Evolutionary conservation across 2,888 invertebrate genomes (phyloP).

Genomic region (Trypoxylon attenuatum): DNA sequence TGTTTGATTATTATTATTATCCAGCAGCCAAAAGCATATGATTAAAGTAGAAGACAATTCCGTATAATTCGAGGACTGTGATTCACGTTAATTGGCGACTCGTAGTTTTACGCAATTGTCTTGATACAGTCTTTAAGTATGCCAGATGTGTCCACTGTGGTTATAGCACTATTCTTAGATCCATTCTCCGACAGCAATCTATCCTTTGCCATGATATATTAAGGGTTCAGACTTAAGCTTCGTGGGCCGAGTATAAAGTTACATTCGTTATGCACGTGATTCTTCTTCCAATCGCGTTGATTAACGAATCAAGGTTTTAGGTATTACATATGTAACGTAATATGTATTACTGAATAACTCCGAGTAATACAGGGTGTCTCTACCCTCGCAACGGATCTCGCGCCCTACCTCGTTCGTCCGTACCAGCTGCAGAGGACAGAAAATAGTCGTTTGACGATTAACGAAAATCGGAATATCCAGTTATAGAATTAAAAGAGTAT

Average conservation of each 20-base stretch:
- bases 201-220: too few species aligned
- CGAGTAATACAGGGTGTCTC: neutral
- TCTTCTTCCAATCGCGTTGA: too few species aligned
- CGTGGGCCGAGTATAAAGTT: too few species aligned
- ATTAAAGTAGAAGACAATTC: slow-evolving; percentile 42
- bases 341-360: too few species aligned
- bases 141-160: neutral
- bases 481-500: neutral
- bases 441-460: slow-evolving; percentile 4
- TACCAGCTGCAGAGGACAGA: slow-evolving; percentile 6
- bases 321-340: too few species aligned
- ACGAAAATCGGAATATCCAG: slow-evolving; percentile 25
- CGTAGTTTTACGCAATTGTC: slow-evolving; percentile 47
- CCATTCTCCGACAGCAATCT: too few species aligned
- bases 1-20: slow-evolving; percentile 27
- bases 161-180: neutral
- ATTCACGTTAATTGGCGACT: slow-evolving; percentile 52
- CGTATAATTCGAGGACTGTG: slow-evolving; percentile 25
- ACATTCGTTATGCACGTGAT: too few species aligned
- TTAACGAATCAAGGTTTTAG: too few species aligned
- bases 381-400: neutral
- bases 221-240: too few species aligned
- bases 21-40: neutral
- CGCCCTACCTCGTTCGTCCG: slow-evolving; percentile 34
- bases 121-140: slow-evolving; percentile 33